Evolutionary conservation across 2,797 vertebrate genomes (phyloP), one percentile per base, ranked within the genome.

Genomic region (Gambusia yucatana): DNA sequence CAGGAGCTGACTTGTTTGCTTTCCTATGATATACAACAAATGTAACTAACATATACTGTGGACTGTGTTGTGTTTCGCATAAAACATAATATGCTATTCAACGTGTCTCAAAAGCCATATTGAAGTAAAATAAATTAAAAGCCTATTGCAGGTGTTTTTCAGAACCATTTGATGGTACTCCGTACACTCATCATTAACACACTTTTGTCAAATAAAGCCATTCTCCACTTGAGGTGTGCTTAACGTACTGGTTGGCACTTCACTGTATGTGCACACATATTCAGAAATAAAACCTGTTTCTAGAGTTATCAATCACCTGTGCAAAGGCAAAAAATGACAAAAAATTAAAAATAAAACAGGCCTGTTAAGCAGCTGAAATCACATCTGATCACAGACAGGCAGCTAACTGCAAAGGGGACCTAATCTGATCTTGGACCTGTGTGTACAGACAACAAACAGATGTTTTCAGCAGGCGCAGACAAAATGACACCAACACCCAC

Each of bases 81-180:
- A 87, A 91, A 91, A 88, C 83, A 82, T 88, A 79, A 84, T 79
- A 89, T 8, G 73, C 43, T 76, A 81, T 87, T 90, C 57, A 85
- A 91, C 92, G 91, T 76, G 84, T 89, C 67, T 88, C 85, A 82
- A 91, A 93, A 94, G 87, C 87, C 77, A 93, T 86, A 93, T 91
- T 82, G 86, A 93, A 93, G 82, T 79, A 75, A 91, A 91, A 95
- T 93, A 93, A 94, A 92, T 94, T 92, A 94, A 88, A 72, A 91
- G 84, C 86, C 61, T 57, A 84, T 90, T 91, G 88, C 82, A 90
- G 86, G 86, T 92, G 87, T 79, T 81, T 89, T 91, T 86, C 89
- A 92, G 86, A 90, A 87, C 65, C 41, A 69, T 77, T 76, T 77
- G 81, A 90, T 84, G 86, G 82, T 77, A 67, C 69, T 83, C 85